phyloP scores from a whole-genome alignment of 2,797 vertebrate species.

The Siniperca obscura region DNA sequence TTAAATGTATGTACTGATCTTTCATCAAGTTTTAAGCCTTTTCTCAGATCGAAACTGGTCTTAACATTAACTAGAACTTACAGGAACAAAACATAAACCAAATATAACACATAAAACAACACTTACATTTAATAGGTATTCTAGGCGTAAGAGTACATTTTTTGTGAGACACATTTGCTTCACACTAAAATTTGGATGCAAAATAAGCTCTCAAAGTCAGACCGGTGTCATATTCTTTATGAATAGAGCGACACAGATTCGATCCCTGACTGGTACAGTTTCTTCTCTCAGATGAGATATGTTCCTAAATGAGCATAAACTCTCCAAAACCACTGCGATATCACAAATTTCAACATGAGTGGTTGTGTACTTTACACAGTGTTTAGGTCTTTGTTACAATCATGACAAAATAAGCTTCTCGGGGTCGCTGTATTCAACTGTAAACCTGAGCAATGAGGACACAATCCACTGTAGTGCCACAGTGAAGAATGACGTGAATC shows the following conservation, averaged over 20 bases:
- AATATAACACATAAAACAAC: not conserved
- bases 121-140: not conserved
- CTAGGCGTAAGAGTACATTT: not conserved
- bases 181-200: not conserved
- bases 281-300: not conserved
- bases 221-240: not conserved
- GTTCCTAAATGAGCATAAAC: not conserved
- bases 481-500: constrained; percentile 65
- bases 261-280: not conserved
- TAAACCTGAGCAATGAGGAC: constrained; percentile 1
- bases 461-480: not conserved
- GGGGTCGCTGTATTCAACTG: not conserved
- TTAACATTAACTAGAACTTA: not conserved
- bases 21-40: not conserved
- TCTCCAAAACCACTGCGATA: not conserved
- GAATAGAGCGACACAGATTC: constrained; percentile 19
- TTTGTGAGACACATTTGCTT: not conserved
- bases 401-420: fast-evolving
- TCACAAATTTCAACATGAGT: not conserved
- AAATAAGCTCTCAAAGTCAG: not conserved
- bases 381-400: not conserved
- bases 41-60: not conserved
- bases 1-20: too few relatives aligned
- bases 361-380: not conserved
- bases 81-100: not conserved